Evolutionary conservation across 2,888 invertebrate genomes (phyloP).

Genomic region (Andrena bicolor): DNA sequence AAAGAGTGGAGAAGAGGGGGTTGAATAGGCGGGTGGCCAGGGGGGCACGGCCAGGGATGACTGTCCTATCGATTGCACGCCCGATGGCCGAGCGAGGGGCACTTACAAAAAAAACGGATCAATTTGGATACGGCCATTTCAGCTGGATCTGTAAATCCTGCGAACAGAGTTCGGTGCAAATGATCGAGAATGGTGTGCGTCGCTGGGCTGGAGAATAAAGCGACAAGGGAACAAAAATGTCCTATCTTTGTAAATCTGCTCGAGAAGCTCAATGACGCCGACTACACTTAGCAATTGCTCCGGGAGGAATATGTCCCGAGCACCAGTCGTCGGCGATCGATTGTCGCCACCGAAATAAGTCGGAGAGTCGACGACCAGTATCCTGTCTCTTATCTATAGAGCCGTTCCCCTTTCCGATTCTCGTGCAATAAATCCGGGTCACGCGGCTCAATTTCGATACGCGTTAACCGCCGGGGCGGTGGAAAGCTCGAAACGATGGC

Average conservation of each 20-base stretch:
- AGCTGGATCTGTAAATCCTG: background rate
- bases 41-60: slow-evolving; percentile 18
- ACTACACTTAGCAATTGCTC: too few species aligned
- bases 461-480: background rate
- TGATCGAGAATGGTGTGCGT: background rate
- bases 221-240: too few species aligned
- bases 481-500: slow-evolving; percentile 5
- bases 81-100: background rate
- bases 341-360: too few species aligned
- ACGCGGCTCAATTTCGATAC: background rate
- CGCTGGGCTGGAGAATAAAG: too few species aligned
- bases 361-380: too few species aligned
- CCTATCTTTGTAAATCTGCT: too few species aligned
- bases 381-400: too few species aligned
- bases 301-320: too few species aligned
- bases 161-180: background rate
- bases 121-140: background rate
- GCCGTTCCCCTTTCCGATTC: too few species aligned
- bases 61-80: slow-evolving; percentile 72
- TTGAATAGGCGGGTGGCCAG: background rate
- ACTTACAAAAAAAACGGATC: background rate
- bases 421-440: slow-evolving; percentile 5
- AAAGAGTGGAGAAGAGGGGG: slow-evolving; percentile 31
- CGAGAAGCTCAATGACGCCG: too few species aligned
- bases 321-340: too few species aligned